These are phyloP conservation scores for Ferdinandea cuprea DNA, from an alignment of 2,888 invertebrate species.

Conservation along the genomic window DNA sequence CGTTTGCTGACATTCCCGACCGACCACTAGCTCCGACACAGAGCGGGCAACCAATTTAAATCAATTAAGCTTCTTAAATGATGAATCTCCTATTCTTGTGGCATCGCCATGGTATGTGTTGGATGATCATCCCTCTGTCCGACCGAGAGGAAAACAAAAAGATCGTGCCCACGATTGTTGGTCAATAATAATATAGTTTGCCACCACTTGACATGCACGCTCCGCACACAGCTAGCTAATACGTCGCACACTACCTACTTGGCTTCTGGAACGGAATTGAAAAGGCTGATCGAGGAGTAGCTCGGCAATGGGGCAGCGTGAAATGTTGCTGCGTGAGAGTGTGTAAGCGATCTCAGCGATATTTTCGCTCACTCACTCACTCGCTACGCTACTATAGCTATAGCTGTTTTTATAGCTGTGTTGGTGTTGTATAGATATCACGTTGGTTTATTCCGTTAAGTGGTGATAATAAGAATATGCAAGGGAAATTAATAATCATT, in stretches of 20 bases:
- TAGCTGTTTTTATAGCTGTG: slow-evolving; percentile 12
- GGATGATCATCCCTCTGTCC: neutral
- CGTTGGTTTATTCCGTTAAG: slow-evolving; percentile 32
- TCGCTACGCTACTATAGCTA: too few relatives aligned
- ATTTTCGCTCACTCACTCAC: too few relatives aligned
- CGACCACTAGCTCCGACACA: slow-evolving; percentile 27
- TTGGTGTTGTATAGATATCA: neutral
- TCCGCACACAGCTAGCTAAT: neutral
- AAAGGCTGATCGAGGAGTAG: slow-evolving; percentile 56
- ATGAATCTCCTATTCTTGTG: slow-evolving; percentile 38
- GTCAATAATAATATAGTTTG: slow-evolving; percentile 33
- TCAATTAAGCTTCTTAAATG: slow-evolving; percentile 67
- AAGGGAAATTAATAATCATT: slow-evolving; percentile 30
- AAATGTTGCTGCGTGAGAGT: slow-evolving; percentile 2
- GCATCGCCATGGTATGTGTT: neutral
- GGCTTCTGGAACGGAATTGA: slow-evolving; percentile 40
- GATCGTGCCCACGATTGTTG: slow-evolving; percentile 40
- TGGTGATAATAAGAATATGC: slow-evolving; percentile 44
- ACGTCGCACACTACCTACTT: neutral
- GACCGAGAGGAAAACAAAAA: slow-evolving; percentile 31
- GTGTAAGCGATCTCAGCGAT: slow-evolving; percentile 13
- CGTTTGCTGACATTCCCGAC: slow-evolving; percentile 52
- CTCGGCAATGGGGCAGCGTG: slow-evolving; percentile 33
- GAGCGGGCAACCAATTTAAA: slow-evolving; percentile 64
- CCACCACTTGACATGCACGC: slow-evolving; percentile 42